These are phyloP conservation scores for Drosophila busckii DNA, from an alignment of 1,140 invertebrate genomes.

Conservation along the genomic window DNA sequence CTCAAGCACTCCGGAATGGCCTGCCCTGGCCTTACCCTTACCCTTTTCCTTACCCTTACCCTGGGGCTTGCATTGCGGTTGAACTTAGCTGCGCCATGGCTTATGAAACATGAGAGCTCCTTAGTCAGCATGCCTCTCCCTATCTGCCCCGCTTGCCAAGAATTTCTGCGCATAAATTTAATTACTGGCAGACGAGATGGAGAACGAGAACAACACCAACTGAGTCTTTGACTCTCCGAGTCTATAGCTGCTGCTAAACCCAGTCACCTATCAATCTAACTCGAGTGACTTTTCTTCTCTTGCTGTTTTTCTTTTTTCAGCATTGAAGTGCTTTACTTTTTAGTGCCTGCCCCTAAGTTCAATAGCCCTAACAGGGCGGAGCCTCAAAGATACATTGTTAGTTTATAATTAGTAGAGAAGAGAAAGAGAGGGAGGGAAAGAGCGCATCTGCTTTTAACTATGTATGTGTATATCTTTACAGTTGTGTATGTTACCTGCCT, in stretches of 20 bases:
- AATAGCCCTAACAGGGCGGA: slow-evolving; percentile 62
- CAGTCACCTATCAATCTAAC: slow-evolving; percentile 75
- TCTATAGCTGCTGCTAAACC: slow-evolving; percentile 47
- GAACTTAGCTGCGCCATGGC: too few species aligned
- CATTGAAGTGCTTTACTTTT: slow-evolving; percentile 73
- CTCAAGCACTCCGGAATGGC: slow-evolving; percentile 51
- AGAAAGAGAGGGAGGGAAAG: not conserved
- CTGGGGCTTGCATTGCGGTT: too few species aligned
- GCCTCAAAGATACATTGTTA: slow-evolving; percentile 50
- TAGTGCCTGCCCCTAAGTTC: slow-evolving; percentile 60
- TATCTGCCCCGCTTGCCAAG: slow-evolving; percentile 40
- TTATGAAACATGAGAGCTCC: slow-evolving; percentile 71
- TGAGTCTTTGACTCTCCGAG: not conserved
- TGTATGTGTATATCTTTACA: slow-evolving; percentile 2
- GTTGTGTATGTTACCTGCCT: too few species aligned
- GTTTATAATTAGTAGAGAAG: slow-evolving; percentile 61
- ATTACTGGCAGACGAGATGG: slow-evolving; percentile 54
- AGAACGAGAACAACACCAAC: not conserved
- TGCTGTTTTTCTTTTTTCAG: slow-evolving; percentile 51
- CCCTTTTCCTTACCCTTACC: too few species aligned
- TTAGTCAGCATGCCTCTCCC: not conserved
- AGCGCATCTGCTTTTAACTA: too few species aligned
- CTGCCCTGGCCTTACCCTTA: slow-evolving; percentile 41
- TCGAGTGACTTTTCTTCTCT: slow-evolving; percentile 65
- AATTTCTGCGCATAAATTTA: slow-evolving; percentile 76